These are phyloP conservation scores for Pemphigus obesinymphae DNA, from an alignment of 1,140 invertebrate genomes.

Conservation along the genomic window DNA sequence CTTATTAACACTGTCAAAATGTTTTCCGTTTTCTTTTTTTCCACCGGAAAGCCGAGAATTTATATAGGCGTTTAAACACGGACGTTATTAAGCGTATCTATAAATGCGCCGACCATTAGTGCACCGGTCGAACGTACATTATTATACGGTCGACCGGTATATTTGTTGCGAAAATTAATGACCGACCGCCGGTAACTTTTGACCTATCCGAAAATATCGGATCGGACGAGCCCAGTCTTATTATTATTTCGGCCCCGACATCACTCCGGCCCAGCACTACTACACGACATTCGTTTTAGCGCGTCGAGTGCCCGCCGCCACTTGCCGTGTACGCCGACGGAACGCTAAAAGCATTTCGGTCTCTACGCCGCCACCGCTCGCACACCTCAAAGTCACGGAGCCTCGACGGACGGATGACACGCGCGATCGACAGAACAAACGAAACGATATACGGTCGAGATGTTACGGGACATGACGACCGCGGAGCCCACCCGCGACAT, in stretches of 20 bases:
- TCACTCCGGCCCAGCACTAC: not conserved
- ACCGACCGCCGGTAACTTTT: constrained; percentile 12
- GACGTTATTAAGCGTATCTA: constrained; percentile 19
- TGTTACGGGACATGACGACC: too few relatives aligned
- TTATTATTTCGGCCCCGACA: too few relatives aligned
- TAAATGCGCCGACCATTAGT: constrained; percentile 15
- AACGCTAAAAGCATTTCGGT: constrained; percentile 39
- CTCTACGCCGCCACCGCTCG: too few relatives aligned
- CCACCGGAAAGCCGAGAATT: not conserved
- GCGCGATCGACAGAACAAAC: not conserved
- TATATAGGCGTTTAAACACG: not conserved
- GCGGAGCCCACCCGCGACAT: too few relatives aligned
- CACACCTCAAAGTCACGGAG: not conserved
- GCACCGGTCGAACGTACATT: not conserved
- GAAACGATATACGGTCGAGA: too few relatives aligned
- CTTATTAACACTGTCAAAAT: too few relatives aligned
- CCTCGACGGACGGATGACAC: not conserved
- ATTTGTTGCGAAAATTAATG: constrained; percentile 14
- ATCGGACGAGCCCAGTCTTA: not conserved
- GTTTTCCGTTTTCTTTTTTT: too few relatives aligned
- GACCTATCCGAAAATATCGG: constrained; percentile 27
- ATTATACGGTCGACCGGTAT: too few relatives aligned
- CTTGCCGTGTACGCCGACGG: too few relatives aligned
- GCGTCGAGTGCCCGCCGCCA: too few relatives aligned
- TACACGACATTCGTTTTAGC: constrained; percentile 27